Evolutionary conservation across 2,888 invertebrate genomes (phyloP).

Genomic region (Euclidia mi): DNA sequence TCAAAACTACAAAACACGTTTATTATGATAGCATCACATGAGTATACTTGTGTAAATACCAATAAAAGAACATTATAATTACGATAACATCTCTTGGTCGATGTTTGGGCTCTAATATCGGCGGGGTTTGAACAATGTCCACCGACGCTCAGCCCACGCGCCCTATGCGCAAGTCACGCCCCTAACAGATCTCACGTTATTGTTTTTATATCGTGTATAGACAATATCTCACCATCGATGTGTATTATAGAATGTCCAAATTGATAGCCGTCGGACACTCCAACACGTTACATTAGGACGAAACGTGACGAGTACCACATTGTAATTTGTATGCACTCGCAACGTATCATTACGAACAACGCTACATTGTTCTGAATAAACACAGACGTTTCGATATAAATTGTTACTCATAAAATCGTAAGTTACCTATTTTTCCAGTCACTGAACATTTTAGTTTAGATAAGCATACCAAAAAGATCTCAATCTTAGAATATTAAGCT

Average conservation of each 20-base stretch:
- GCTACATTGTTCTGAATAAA: conserved; percentile 51
- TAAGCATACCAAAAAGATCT: conserved; percentile 17
- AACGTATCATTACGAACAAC: conserved; percentile 46
- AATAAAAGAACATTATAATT: conserved; percentile 88
- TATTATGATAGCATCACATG: conserved; percentile 63
- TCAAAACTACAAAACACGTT: conserved; percentile 44
- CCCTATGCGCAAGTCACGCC: conserved; percentile 84
- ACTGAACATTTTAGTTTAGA: conserved; percentile 29
- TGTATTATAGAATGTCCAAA: conserved; percentile 62
- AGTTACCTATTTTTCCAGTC: conserved; percentile 35
- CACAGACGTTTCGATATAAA: conserved; percentile 35
- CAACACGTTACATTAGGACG: conserved; percentile 56
- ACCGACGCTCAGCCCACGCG: conserved; percentile 84
- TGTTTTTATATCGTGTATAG: conserved; percentile 67
- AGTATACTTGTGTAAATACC: conserved; percentile 81
- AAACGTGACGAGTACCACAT: conserved; percentile 60
- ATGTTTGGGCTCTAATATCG: conserved; percentile 82
- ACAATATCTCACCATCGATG: conserved; percentile 75
- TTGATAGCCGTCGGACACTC: conserved; percentile 62
- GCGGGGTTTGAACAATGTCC: conserved; percentile 83
- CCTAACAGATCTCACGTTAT: conserved; percentile 74
- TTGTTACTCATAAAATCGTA: conserved; percentile 18
- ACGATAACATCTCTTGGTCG: conserved; percentile 82
- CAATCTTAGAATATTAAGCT: conserved; percentile 18
- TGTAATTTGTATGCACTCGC: conserved; percentile 44